These are phyloP conservation scores for Lutraria lutraria DNA, from an alignment of 2,888 invertebrate species.

Conservation along the genomic window DNA sequence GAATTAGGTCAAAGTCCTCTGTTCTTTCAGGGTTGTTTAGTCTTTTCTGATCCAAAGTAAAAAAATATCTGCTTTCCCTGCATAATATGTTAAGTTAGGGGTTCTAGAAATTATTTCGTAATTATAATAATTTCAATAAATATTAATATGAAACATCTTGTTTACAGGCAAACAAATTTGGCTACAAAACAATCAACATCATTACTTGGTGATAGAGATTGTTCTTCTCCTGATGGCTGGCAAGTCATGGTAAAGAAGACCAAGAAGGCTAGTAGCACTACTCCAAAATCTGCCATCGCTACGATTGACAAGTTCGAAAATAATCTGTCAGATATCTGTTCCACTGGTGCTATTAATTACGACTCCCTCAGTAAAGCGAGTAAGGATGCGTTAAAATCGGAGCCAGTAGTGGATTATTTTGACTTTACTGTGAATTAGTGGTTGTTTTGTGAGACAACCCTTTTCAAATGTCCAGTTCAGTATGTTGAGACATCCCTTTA, in stretches of 20 bases:
- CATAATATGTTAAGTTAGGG: too few species aligned
- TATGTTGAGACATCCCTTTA: neutral
- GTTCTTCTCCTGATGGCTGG: slow-evolving; percentile 57
- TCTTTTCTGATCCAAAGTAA: too few species aligned
- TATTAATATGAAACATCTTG: neutral
- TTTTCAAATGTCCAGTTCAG: neutral
- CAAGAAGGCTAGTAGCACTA: slow-evolving; percentile 44
- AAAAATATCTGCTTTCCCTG: too few species aligned
- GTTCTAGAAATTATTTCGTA: too few species aligned
- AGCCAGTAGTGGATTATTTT: slow-evolving; percentile 82
- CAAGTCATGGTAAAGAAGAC: slow-evolving; percentile 67
- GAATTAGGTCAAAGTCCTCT: too few species aligned
- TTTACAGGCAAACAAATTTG: slow-evolving; percentile 71
- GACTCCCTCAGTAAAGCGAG: slow-evolving; percentile 57
- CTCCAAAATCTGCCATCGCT: slow-evolving; percentile 61
- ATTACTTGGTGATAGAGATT: slow-evolving; percentile 63
- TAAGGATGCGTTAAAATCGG: slow-evolving; percentile 62
- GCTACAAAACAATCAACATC: slow-evolving; percentile 76
- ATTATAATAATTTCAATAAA: too few species aligned
- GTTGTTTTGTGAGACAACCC: neutral
- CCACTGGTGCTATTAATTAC: slow-evolving; percentile 51
- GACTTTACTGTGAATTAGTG: slow-evolving; percentile 74
- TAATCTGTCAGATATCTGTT: slow-evolving; percentile 48
- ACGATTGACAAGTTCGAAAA: slow-evolving; percentile 63
- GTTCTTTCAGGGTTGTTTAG: too few species aligned